These are phyloP conservation scores for Glaucomys volans DNA, from an alignment of 2,113 vertebrate species.

Conservation along the genomic window DNA sequence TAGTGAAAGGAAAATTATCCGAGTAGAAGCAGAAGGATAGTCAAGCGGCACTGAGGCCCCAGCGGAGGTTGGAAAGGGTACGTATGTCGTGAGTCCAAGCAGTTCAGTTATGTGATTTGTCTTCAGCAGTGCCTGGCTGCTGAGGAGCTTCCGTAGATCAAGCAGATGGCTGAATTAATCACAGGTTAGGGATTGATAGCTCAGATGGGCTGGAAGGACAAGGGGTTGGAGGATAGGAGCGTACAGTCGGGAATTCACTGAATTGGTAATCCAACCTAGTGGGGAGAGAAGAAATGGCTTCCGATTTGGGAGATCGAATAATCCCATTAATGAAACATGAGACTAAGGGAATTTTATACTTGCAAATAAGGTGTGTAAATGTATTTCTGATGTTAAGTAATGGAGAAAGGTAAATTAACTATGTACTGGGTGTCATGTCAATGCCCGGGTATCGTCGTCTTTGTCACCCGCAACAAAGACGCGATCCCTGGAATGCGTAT, in stretches of 20 bases:
- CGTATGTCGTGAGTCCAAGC: background rate
- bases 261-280: background rate
- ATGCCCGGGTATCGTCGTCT: background rate
- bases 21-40: background rate
- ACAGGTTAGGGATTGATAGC: background rate
- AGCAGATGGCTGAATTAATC: slow-evolving; percentile 61
- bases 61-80: background rate
- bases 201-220: background rate
- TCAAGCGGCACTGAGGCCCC: background rate
- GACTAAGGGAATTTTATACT: background rate
- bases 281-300: background rate
- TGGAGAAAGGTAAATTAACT: background rate
- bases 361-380: background rate
- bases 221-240: background rate
- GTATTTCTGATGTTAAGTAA: background rate
- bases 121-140: slow-evolving; percentile 8
- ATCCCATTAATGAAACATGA: background rate
- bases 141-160: slow-evolving; percentile 1
- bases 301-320: background rate
- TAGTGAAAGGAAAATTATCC: background rate
- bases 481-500: too few species aligned
- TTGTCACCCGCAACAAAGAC: too few species aligned
- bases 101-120: background rate
- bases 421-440: background rate
- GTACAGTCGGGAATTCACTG: background rate